These are phyloP conservation scores for Volucella bombylans DNA, from an alignment of 2,888 invertebrate genomes.

Conservation along the genomic window DNA sequence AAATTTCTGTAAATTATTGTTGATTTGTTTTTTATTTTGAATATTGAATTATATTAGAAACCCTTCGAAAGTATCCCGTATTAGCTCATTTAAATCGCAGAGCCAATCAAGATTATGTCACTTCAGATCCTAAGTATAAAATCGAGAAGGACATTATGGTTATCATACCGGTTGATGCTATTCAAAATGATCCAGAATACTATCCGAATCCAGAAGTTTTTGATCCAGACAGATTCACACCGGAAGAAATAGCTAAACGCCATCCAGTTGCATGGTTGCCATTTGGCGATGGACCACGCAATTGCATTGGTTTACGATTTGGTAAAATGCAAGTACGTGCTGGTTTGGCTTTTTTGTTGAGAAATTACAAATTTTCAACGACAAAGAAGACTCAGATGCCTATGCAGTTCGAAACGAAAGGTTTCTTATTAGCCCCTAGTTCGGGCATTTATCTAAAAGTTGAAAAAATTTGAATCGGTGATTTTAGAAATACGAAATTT, in stretches of 20 bases:
- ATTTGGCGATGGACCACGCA: slow-evolving; percentile 81
- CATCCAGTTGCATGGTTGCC: slow-evolving; percentile 80
- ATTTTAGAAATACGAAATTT: no score
- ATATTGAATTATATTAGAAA: slow-evolving; percentile 81
- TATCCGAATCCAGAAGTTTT: slow-evolving; percentile 86
- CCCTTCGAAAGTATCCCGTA: slow-evolving; percentile 84
- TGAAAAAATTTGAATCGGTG: no score
- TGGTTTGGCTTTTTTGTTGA: slow-evolving; percentile 78
- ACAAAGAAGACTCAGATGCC: slow-evolving; percentile 77
- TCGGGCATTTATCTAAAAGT: no score
- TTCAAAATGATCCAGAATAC: slow-evolving; percentile 85
- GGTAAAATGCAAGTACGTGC: slow-evolving; percentile 79
- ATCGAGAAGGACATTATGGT: slow-evolving; percentile 84
- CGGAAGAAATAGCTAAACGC: slow-evolving; percentile 84
- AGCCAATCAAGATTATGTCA: slow-evolving; percentile 83
- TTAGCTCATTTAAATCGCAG: slow-evolving; percentile 83
- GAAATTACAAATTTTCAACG: slow-evolving; percentile 76
- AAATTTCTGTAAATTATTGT: no score
- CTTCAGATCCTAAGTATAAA: slow-evolving; percentile 83
- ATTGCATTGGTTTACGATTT: slow-evolving; percentile 80
- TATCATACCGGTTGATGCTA: slow-evolving; percentile 84
- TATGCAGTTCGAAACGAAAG: slow-evolving; percentile 74
- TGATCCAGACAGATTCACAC: slow-evolving; percentile 85
- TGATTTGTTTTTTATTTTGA: not conserved
- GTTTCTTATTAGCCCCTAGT: not conserved